Percentiles rank a stretch among this genome's conserved stretches.
phyloP scores from a whole-genome alignment of 2,888 invertebrate species.

The Andrena bucephala region DNA sequence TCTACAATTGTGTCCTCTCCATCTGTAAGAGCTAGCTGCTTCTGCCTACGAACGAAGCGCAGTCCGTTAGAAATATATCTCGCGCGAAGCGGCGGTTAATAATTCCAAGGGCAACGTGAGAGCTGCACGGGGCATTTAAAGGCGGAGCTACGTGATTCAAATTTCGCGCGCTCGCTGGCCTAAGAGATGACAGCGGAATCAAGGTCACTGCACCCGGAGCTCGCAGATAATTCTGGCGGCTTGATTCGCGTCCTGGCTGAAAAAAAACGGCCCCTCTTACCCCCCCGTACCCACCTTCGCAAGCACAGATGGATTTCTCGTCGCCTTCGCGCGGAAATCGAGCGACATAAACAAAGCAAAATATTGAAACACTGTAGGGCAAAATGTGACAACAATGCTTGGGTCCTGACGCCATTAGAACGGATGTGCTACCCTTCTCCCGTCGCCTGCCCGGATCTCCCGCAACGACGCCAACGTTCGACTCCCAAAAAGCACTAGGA shows the following conservation, averaged over 20 bases:
- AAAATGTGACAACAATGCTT: slow-evolving; percentile 85
- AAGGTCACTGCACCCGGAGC: slow-evolving; percentile 82
- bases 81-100: not conserved
- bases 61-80: not conserved
- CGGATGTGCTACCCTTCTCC: slow-evolving; percentile 75
- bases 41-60: slow-evolving; percentile 18
- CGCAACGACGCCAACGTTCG: slow-evolving; percentile 17
- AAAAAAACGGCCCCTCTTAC: slow-evolving; percentile 53
- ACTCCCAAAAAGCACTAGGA: slow-evolving; percentile 25
- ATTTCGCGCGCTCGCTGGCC: slow-evolving; percentile 73
- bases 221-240: slow-evolving; percentile 66
- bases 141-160: slow-evolving; percentile 60
- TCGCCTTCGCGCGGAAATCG: slow-evolving; percentile 60
- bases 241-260: slow-evolving; percentile 44
- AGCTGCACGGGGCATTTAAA: not conserved
- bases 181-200: slow-evolving; percentile 79
- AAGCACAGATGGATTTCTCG: slow-evolving; percentile 36
- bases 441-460: slow-evolving; percentile 22
- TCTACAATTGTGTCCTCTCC: slow-evolving; percentile 38
- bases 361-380: slow-evolving; percentile 84
- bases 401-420: slow-evolving; percentile 82
- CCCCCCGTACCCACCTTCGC: slow-evolving; percentile 54
- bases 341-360: slow-evolving; percentile 82
- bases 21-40: slow-evolving; percentile 50
- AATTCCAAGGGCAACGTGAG: not conserved